phyloP scores from a whole-genome alignment of 2,888 invertebrate genomes.

The Nemapogon koenigi region DNA sequence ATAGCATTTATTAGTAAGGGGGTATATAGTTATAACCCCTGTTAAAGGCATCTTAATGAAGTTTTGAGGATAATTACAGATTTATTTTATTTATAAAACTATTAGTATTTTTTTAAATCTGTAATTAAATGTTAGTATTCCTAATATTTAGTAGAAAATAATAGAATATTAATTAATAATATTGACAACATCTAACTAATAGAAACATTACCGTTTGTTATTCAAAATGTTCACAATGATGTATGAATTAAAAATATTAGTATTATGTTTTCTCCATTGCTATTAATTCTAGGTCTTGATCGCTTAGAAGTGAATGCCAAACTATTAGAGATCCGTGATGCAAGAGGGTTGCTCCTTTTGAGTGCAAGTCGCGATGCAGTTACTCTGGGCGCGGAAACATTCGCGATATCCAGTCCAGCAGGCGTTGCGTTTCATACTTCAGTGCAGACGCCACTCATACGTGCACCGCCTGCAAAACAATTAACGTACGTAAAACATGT shows the following conservation, averaged over 20 bases:
- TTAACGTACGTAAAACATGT: slow-evolving; percentile 76
- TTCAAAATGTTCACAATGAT: too few relatives aligned
- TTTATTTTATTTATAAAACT: too few relatives aligned
- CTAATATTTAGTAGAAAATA: too few relatives aligned
- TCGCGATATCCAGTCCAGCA: slow-evolving; percentile 82
- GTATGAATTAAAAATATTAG: too few relatives aligned
- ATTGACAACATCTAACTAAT: too few relatives aligned
- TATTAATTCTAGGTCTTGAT: slow-evolving; percentile 87
- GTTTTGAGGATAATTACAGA: too few relatives aligned
- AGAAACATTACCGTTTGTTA: too few relatives aligned
- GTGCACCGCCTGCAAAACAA: slow-evolving; percentile 83
- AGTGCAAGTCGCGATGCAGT: slow-evolving; percentile 82
- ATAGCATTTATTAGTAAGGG: too few relatives aligned
- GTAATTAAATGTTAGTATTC: neutral
- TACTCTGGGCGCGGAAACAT: slow-evolving; percentile 80
- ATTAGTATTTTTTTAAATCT: neutral
- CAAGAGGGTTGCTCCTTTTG: slow-evolving; percentile 77
- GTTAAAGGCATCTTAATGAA: too few relatives aligned
- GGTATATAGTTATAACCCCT: too few relatives aligned
- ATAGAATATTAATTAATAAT: too few relatives aligned
- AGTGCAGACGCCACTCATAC: slow-evolving; percentile 84
- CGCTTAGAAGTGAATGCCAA: slow-evolving; percentile 81
- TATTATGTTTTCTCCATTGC: too few relatives aligned
- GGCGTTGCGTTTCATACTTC: slow-evolving; percentile 86
- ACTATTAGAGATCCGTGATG: slow-evolving; percentile 81